Percentiles rank a stretch among this genome's conserved stretches.
These are phyloP conservation scores for Standfussiana lucernea DNA, from an alignment of 2,888 invertebrate genomes.

Conservation along the genomic window DNA sequence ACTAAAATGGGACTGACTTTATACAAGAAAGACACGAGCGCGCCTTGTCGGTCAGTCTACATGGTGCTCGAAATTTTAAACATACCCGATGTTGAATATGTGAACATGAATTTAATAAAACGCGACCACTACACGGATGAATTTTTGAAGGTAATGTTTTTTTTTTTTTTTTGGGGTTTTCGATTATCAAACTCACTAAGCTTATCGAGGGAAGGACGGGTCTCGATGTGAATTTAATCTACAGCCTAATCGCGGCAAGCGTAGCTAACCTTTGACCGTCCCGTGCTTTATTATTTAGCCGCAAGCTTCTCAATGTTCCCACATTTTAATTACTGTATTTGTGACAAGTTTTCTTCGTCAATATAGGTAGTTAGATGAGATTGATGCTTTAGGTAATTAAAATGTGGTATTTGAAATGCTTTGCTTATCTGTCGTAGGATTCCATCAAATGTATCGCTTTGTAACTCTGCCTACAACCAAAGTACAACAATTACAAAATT, in stretches of 20 bases:
- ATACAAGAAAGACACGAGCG: slow-evolving; percentile 69
- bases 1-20: slow-evolving; percentile 57
- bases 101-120: slow-evolving; percentile 64
- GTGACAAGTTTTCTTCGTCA: no score
- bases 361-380: no score
- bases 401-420: no score
- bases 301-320: no score
- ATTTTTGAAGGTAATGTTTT: slow-evolving; percentile 75
- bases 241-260: neutral
- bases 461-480: neutral
- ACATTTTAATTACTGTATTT: no score
- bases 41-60: slow-evolving; percentile 67
- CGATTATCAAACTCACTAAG: neutral
- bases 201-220: neutral
- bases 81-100: slow-evolving; percentile 57
- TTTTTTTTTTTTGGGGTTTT: neutral
- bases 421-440: neutral
- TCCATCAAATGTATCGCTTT: neutral
- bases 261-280: neutral
- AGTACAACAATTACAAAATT: neutral
- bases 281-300: neutral
- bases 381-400: no score
- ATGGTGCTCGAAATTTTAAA: slow-evolving; percentile 68
- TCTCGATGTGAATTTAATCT: neutral
- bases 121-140: slow-evolving; percentile 78